Conservation (phyloP, 2,797 vertebrate species). For the Poeciliopsis paucimaculata region DNA sequence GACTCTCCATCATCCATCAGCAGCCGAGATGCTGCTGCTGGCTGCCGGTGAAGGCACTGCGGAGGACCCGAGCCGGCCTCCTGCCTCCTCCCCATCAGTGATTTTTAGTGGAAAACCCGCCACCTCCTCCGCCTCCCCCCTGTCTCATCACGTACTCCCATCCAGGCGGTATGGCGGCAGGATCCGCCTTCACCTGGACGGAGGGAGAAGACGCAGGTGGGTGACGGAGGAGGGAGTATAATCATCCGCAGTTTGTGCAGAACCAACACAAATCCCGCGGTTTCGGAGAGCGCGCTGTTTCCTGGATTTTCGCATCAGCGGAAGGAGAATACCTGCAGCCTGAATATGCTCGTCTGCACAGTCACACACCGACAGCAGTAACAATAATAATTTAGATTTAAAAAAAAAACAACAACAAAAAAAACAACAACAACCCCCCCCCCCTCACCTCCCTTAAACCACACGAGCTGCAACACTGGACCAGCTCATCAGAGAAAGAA, state of each 20-base stretch:
- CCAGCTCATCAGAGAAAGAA: not conserved
- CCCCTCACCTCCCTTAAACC: slow-evolving; percentile 1
- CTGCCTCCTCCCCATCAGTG: slow-evolving; percentile 2
- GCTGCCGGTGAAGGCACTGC: slow-evolving; percentile 30
- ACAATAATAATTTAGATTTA: slow-evolving; percentile 11
- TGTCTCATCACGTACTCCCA: slow-evolving; percentile 21
- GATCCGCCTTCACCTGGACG: slow-evolving; percentile 47
- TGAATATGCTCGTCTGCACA: not conserved
- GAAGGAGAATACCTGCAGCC: slow-evolving; percentile 29
- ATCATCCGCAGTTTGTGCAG: slow-evolving; percentile 9
- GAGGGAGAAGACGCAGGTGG: not conserved
- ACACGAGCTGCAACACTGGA: slow-evolving; percentile 1
- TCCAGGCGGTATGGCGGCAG: slow-evolving; percentile 18
- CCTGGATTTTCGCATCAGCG: slow-evolving; percentile 15
- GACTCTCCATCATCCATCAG: slow-evolving; percentile 38
- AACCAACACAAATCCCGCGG: not conserved
- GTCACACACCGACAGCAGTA: slow-evolving; percentile 15
- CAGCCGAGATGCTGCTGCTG: slow-evolving; percentile 31
- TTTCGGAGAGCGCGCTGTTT: not conserved
- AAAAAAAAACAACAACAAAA: not conserved
- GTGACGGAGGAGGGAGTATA: not conserved
- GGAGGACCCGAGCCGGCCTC: slow-evolving; percentile 47
- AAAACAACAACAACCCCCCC: too few species aligned
- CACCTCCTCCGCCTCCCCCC: slow-evolving; percentile 3
- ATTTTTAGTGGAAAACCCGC: not conserved